Base-by-base conservation (phyloP, 2,797 vertebrate genomes). In the Sciaenops ocellatus region DNA sequence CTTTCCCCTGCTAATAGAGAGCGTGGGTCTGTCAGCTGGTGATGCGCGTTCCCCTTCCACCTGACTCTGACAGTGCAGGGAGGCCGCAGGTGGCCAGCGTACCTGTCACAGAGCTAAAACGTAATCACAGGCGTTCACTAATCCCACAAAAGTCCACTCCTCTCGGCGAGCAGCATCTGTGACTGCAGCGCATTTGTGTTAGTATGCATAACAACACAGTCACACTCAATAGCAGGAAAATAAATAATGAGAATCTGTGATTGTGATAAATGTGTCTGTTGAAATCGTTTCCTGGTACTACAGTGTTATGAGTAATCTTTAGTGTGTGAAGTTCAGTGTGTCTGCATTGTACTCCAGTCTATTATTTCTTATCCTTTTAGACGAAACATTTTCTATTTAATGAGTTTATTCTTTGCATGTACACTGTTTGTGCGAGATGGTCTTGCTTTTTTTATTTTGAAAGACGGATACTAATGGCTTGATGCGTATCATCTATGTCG, bases 71-170 rank as follows among this genome's bases (percentile, higher is more conserved):
- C 56, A 3, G 60, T 1, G 22, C 50, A 26, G 26, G 1, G 65
- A 11, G 69, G 46, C 65, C 20, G 0, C 78, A 85, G 84, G 76
- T 86, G 78, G 78, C 64, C 55, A 1, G 44, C 12, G 2, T 73
- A 73, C 76, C 78, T 75, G 66, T 61, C 66, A 60, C 66, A 54
- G 30, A 52, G 41, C 28, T 30, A 41, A 47, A 69, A 70, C 79
- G 30, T 73, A 65, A 87, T 85, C 75, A 69, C 78, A 26, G 72
- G 18, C 2, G 16, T 52, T 42, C 51, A 22, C 28, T 76, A 44
- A 76, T 78, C 56, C 48, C 44, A 46, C 44, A 34, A 2, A 47
- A 28, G 50, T 41, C 38, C 2, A 65, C 10, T 57, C 69, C 79
- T 63, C 7, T 48, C 34, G 59, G 57, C 18, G 6, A 11, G 42